These are phyloP conservation scores for Platycheirus albimanus DNA, from an alignment of 2,888 invertebrate genomes.

Conservation along the genomic window DNA sequence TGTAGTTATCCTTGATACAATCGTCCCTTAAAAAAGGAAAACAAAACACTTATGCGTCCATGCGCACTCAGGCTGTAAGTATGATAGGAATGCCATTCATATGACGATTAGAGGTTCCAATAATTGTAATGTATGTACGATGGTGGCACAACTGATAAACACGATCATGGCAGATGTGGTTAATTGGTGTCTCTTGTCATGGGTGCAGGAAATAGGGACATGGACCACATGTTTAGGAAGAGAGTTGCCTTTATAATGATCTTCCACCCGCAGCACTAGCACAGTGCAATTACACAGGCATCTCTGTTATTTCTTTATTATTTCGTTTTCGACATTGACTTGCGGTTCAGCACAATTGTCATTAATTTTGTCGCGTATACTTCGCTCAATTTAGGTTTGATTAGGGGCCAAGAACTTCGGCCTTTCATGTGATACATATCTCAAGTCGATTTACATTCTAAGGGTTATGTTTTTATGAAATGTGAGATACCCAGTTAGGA, in stretches of 20 bases:
- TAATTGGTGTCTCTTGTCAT: constrained; percentile 48
- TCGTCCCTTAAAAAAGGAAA: constrained; percentile 5
- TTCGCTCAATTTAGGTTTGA: constrained; percentile 55
- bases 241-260: constrained; percentile 15
- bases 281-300: constrained; percentile 29
- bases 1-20: constrained; percentile 33
- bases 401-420: constrained; percentile 51
- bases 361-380: constrained; percentile 56
- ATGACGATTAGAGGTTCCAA: constrained; percentile 33
- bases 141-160: constrained; percentile 45
- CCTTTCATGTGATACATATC: constrained; percentile 35
- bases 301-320: constrained; percentile 62
- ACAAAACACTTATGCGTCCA: not conserved
- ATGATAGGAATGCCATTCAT: constrained; percentile 28
- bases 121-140: not conserved
- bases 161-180: constrained; percentile 64
- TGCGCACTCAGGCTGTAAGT: constrained; percentile 7
- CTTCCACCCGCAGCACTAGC: constrained; percentile 68
- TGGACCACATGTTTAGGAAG: constrained; percentile 55
- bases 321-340: constrained; percentile 39
- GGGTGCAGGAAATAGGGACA: constrained; percentile 44
- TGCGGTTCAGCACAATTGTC: constrained; percentile 55
- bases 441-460: constrained; percentile 60
- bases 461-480: constrained; percentile 44
- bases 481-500: constrained; percentile 20